phyloP scores from a whole-genome alignment of 2,113 vertebrate species.

The Pachyramphus minor region DNA sequence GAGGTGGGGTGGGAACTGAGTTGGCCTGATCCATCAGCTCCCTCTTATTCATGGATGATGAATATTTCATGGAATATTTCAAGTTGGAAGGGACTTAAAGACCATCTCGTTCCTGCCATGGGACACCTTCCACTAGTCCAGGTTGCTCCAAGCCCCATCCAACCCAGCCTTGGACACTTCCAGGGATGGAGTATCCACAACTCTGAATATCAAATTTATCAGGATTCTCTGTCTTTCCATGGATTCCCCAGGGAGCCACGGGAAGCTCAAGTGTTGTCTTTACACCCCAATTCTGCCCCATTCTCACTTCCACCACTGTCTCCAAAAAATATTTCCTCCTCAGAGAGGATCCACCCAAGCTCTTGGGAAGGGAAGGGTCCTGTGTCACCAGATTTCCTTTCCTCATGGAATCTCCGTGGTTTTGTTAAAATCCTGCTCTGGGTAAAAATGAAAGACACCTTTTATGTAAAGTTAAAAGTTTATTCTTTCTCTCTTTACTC shows the following conservation, averaged over 20 bases:
- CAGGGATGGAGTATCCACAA: background rate
- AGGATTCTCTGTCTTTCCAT: background rate
- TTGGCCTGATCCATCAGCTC: background rate
- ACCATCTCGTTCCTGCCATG: background rate
- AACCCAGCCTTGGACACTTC: too few species aligned
- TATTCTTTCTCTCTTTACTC: background rate
- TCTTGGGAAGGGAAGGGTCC: background rate
- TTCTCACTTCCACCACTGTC: background rate
- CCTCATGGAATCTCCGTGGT: background rate
- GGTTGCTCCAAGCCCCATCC: background rate
- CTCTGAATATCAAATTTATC: background rate
- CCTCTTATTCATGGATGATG: background rate
- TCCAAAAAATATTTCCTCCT: background rate
- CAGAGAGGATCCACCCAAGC: background rate
- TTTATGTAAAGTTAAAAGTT: background rate
- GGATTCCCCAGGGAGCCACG: background rate
- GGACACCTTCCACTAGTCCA: background rate
- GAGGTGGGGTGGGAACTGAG: background rate
- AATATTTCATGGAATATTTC: background rate
- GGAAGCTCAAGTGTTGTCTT: background rate
- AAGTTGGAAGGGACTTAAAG: background rate
- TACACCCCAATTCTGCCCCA: background rate
- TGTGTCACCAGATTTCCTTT: background rate
- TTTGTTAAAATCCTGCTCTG: background rate
- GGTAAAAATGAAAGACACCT: background rate